phyloP scores from a whole-genome alignment of 92 coral and sea anemone species.

The Phymanthus crucifer region DNA sequence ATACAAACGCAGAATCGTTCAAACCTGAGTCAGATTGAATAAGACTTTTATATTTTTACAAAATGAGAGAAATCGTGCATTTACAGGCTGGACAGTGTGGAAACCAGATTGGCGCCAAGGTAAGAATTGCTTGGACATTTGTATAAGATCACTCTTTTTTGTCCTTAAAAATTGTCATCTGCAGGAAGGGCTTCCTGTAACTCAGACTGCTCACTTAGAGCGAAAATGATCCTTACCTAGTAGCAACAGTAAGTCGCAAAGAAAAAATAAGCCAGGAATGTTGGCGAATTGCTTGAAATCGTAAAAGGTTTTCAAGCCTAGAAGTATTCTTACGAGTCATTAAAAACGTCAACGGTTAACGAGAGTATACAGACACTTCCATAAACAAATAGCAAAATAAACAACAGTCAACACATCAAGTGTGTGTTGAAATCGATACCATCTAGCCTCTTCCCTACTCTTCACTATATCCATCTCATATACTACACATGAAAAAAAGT shows the following conservation, averaged over 20 bases:
- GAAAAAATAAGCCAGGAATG: too few species aligned
- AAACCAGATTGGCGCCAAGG: constrained; percentile 96
- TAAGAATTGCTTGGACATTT: constrained; percentile 9
- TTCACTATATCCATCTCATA: too few species aligned
- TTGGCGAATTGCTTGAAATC: too few species aligned
- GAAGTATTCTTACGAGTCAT: too few species aligned
- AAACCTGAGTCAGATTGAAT: not conserved
- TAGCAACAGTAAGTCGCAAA: too few species aligned
- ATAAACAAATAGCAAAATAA: not conserved
- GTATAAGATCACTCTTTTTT: not conserved
- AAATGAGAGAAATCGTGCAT: constrained; percentile 92
- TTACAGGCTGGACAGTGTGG: constrained; percentile 95
- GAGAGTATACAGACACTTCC: too few species aligned
- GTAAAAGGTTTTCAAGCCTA: too few species aligned
- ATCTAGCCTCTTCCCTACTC: not conserved
- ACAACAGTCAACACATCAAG: not conserved
- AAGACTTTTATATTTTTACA: constrained; percentile 11
- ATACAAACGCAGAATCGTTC: constrained; percentile 6
- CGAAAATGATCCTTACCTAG: too few species aligned
- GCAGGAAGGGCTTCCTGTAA: too few species aligned
- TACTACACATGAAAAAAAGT: too few species aligned
- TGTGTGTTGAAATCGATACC: not conserved
- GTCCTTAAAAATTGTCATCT: not conserved
- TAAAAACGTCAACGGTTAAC: too few species aligned
- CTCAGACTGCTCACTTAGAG: too few species aligned